Conservation (phyloP, 35 echinoderm and acorn worm genomes). For the Heliocidaris tuberculata region DNA sequence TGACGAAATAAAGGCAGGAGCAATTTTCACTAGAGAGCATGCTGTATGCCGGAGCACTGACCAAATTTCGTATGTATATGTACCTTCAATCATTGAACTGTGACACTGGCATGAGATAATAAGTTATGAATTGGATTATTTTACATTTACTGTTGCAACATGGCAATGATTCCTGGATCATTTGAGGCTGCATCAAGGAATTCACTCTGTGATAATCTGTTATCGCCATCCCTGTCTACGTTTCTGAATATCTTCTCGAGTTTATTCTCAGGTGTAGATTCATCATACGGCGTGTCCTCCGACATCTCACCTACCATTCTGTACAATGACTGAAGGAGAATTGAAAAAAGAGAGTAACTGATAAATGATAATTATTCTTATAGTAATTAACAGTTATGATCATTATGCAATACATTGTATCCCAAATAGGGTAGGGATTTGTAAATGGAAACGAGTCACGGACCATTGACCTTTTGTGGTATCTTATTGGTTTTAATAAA, state of each 20-base stretch:
- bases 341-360: background rate
- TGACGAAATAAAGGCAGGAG: too few relatives aligned
- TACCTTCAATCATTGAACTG: too few relatives aligned
- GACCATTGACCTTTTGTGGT: too few relatives aligned
- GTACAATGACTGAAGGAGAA: constrained; percentile 70
- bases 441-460: background rate
- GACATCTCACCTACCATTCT: constrained; percentile 84
- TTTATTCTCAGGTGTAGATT: constrained; percentile 76
- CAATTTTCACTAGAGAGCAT: too few relatives aligned
- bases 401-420: background rate
- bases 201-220: constrained; percentile 71
- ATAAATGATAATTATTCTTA: background rate
- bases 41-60: too few relatives aligned
- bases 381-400: background rate
- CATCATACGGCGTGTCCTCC: constrained; percentile 70
- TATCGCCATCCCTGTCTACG: constrained; percentile 79
- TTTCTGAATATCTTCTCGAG: constrained; percentile 85
- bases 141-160: background rate
- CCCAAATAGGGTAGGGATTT: background rate
- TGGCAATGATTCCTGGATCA: constrained; percentile 34
- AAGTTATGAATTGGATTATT: background rate
- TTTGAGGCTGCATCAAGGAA: constrained; percentile 74
- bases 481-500: background rate
- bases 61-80: too few relatives aligned
- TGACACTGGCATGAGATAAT: background rate